Conservation (phyloP, 2,888 invertebrate species). For the Phymatocera aterrima region DNA sequence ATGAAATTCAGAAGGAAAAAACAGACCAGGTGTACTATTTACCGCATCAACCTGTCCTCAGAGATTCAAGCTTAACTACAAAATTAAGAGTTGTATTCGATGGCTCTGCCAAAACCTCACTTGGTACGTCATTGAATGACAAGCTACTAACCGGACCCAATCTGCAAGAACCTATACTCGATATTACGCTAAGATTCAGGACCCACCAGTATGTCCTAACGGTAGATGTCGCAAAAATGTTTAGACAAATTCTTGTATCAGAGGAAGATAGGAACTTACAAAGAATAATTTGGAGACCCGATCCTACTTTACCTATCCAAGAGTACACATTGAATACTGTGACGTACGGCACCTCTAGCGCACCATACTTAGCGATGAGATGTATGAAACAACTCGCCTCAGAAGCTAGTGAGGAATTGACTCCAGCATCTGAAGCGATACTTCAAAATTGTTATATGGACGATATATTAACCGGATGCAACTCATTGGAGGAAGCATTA, state of each 20-base stretch:
- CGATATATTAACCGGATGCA: conserved; percentile 45
- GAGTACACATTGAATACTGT: conserved; percentile 45
- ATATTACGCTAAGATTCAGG: conserved; percentile 48
- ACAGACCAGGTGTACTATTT: not conserved
- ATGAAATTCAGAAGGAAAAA: not conserved
- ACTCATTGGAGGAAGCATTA: not conserved
- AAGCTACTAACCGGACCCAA: conserved; percentile 48
- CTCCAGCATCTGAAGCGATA: conserved; percentile 36
- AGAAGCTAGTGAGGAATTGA: not conserved
- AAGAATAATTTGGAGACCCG: conserved; percentile 46
- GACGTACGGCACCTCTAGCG: conserved; percentile 47
- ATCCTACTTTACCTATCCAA: conserved; percentile 20
- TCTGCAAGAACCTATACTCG: conserved; percentile 50
- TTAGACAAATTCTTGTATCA: conserved; percentile 48
- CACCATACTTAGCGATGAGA: conserved; percentile 48
- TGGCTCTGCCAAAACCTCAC: conserved; percentile 46
- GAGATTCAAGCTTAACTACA: conserved; percentile 45
- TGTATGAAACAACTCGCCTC: conserved; percentile 35
- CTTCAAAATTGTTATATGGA: conserved; percentile 50
- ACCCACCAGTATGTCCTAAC: conserved; percentile 48
- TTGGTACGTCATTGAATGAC: conserved; percentile 50
- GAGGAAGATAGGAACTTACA: conserved; percentile 48
- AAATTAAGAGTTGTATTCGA: conserved; percentile 52
- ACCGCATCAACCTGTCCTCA: conserved; percentile 51
- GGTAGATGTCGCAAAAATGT: conserved; percentile 53